Percentiles rank a stretch among this genome's conserved stretches.
These are phyloP conservation scores for Diachrysia chrysitis DNA, from an alignment of 2,888 invertebrate species.

Conservation along the genomic window DNA sequence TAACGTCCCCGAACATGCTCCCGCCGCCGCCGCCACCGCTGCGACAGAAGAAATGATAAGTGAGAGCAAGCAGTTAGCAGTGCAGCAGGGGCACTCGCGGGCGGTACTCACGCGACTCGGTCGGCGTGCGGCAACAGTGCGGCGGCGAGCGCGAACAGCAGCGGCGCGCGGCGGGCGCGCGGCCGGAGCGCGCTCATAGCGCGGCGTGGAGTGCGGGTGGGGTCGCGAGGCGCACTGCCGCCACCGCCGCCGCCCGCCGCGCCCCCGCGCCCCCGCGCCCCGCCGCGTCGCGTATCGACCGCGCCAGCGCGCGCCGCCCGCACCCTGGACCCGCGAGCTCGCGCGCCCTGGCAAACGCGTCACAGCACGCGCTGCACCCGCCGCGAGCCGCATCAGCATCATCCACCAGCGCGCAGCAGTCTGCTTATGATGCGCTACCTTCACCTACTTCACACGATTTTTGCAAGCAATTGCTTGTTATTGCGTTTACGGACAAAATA, in stretches of 20 bases:
- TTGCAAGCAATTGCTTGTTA: too few species aligned
- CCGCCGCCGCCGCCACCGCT: conserved; percentile 90
- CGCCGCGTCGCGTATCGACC: conserved; percentile 37
- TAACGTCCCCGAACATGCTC: conserved; percentile 94
- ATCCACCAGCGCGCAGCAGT: background rate
- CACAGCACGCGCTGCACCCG: background rate
- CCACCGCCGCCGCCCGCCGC: conserved; percentile 28
- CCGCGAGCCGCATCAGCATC: conserved; percentile 14
- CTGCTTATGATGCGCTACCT: background rate
- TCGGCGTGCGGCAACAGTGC: conserved; percentile 70
- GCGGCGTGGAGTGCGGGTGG: conserved; percentile 42
- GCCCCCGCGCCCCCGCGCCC: conserved; percentile 22
- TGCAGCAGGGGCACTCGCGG: conserved; percentile 12
- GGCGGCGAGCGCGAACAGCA: conserved; percentile 68
- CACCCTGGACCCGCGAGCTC: conserved; percentile 11
- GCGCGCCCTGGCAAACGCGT: conserved; percentile 15
- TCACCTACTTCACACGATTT: background rate
- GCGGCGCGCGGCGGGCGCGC: conserved; percentile 66
- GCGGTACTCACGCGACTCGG: conserved; percentile 70
- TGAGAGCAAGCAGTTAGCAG: conserved; percentile 18
- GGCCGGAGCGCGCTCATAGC: conserved; percentile 66
- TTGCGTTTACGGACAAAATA: too few species aligned
- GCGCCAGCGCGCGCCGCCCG: conserved; percentile 18
- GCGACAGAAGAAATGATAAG: conserved; percentile 79
- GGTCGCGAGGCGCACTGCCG: conserved; percentile 63